Evolutionary conservation across 1,140 invertebrate genomes (phyloP).

Genomic region (Drosophila carrolli): DNA sequence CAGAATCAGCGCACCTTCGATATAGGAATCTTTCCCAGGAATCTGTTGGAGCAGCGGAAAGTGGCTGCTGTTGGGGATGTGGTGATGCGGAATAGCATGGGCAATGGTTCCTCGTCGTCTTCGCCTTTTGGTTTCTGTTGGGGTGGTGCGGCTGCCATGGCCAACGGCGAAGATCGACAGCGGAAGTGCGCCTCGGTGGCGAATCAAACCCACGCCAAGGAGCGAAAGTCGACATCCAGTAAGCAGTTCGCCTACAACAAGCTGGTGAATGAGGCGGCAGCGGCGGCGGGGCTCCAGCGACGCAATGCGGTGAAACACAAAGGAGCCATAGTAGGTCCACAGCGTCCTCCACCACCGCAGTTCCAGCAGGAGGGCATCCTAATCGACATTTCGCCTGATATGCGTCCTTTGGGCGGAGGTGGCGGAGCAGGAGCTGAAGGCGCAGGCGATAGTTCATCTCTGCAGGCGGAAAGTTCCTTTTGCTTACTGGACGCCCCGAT

Average conservation of each 20-base stretch:
- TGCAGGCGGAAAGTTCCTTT: conserved; percentile 80
- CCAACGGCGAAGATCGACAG: conserved; percentile 61
- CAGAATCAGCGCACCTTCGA: conserved; percentile 96
- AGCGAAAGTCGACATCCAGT: conserved; percentile 86
- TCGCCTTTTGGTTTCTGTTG: conserved; percentile 92
- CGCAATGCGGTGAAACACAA: conserved; percentile 60
- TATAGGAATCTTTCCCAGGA: conserved; percentile 91
- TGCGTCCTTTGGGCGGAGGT: conserved; percentile 45
- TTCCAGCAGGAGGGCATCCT: conserved; percentile 86
- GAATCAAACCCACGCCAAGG: conserved; percentile 72
- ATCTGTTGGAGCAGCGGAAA: conserved; percentile 66
- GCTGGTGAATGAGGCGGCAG: conserved; percentile 87
- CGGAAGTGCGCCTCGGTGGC: conserved; percentile 84
- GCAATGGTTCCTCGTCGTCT: conserved; percentile 87
- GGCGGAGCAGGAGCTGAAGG: not conserved
- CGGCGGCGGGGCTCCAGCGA: conserved; percentile 55
- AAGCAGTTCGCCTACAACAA: conserved; percentile 92
- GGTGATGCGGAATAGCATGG: conserved; percentile 42
- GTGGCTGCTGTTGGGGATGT: conserved; percentile 55
- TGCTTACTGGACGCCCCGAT: conserved; percentile 92
- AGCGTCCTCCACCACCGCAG: conserved; percentile 85
- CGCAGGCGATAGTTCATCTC: conserved; percentile 54
- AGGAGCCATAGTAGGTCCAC: conserved; percentile 75
- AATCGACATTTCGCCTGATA: conserved; percentile 88
- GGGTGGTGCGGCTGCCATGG: conserved; percentile 91